These are phyloP conservation scores for Idaea straminata DNA, from an alignment of 2,888 invertebrate species.

Conservation along the genomic window DNA sequence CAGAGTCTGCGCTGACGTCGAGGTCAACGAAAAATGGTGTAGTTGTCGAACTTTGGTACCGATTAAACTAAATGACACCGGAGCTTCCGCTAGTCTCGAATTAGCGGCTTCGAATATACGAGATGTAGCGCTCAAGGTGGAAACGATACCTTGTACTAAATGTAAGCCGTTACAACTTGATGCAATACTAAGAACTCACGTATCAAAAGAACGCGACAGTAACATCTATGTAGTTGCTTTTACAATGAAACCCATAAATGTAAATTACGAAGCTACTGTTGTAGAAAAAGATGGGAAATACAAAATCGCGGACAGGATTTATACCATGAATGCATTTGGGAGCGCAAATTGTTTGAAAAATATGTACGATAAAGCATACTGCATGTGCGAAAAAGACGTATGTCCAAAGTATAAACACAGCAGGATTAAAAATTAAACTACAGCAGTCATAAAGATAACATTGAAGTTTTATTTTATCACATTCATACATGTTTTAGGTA, in stretches of 20 bases:
- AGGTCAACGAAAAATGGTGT: constrained; percentile 87
- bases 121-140: constrained; percentile 32
- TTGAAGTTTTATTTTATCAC: not conserved
- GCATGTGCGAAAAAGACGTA: not conserved
- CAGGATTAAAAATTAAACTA: not conserved
- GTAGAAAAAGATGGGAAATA: constrained; percentile 41
- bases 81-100: constrained; percentile 65
- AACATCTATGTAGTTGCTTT: constrained; percentile 81
- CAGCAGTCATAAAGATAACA: too few species aligned
- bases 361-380: not conserved
- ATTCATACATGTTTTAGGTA: not conserved
- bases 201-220: constrained; percentile 49
- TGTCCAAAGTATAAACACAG: not conserved
- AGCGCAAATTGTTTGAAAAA: not conserved
- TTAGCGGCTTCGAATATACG: constrained; percentile 54
- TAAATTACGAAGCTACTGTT: constrained; percentile 84
- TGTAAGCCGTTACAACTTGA: constrained; percentile 77
- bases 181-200: constrained; percentile 64
- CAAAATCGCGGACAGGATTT: not conserved
- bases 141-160: constrained; percentile 47
- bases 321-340: not conserved
- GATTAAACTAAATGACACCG: constrained; percentile 48
- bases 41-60: constrained; percentile 78
- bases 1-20: constrained; percentile 83
- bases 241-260: constrained; percentile 81